These are phyloP conservation scores for Grammomys surdaster DNA, from an alignment of 2,113 vertebrate genomes.

Conservation along the genomic window DNA sequence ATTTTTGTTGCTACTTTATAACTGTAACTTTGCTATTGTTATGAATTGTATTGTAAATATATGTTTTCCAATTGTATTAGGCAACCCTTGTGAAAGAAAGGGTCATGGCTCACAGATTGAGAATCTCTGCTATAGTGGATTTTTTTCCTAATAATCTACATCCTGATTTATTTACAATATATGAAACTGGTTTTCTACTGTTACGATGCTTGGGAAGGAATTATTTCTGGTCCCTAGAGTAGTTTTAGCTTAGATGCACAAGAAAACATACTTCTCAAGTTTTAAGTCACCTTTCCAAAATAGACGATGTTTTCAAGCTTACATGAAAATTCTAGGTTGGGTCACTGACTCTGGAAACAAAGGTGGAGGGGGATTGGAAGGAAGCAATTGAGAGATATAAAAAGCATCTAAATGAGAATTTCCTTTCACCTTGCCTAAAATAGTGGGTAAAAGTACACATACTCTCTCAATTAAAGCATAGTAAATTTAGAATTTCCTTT, in stretches of 20 bases:
- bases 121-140: no score
- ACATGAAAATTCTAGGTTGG: conserved; percentile 64
- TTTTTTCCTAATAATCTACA: not conserved
- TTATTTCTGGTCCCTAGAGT: not conserved
- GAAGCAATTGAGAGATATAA: conserved; percentile 70
- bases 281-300: conserved; percentile 51
- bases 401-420: conserved; percentile 57
- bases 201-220: not conserved
- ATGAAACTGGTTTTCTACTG: not conserved
- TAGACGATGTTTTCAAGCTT: not conserved
- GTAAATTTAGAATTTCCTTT: conserved; percentile 70
- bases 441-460: conserved; percentile 55
- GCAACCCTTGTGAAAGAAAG: not conserved
- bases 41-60: not conserved
- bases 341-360: not conserved
- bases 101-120: no score
- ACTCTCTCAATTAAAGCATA: conserved; percentile 69
- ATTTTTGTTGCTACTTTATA: not conserved
- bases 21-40: not conserved
- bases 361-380: not conserved
- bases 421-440: conserved; percentile 75
- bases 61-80: not conserved
- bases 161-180: not conserved
- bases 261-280: not conserved
- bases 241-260: not conserved